These are phyloP conservation scores for Drosophila tani DNA, from an alignment of 1,140 invertebrate genomes.

Conservation along the genomic window DNA sequence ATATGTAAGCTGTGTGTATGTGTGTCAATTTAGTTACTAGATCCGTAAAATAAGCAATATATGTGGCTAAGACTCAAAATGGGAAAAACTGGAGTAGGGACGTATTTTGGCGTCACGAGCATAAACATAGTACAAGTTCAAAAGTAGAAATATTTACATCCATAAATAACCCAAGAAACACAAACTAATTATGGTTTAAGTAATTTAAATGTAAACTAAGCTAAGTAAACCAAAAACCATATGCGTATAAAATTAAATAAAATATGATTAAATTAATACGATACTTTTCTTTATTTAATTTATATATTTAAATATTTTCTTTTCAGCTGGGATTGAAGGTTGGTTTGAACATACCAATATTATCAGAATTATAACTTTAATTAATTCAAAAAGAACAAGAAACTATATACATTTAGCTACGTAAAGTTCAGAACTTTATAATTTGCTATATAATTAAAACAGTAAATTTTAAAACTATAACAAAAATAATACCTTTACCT, in stretches of 20 bases:
- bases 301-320: background rate
- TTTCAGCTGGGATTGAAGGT: background rate
- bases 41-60: slow-evolving; percentile 51
- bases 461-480: background rate
- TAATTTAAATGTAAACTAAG: slow-evolving; percentile 42
- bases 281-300: background rate
- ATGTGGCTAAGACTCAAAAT: slow-evolving; percentile 41
- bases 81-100: slow-evolving; percentile 9
- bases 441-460: too few species aligned
- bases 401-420: background rate
- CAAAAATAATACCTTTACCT: too few species aligned
- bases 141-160: slow-evolving; percentile 75
- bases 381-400: too few species aligned
- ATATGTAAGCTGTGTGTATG: slow-evolving; percentile 59
- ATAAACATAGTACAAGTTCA: slow-evolving; percentile 77
- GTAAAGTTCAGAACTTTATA: too few species aligned
- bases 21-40: slow-evolving; percentile 69
- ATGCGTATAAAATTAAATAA: slow-evolving; percentile 36
- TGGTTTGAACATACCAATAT: too few species aligned
- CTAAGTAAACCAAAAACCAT: slow-evolving; percentile 17
- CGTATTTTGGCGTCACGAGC: slow-evolving; percentile 68
- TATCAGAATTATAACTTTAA: too few species aligned
- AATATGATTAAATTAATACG: slow-evolving; percentile 21
- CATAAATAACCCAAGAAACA: slow-evolving; percentile 29
- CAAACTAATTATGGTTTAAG: slow-evolving; percentile 33